Conservation (phyloP, 2,797 vertebrate genomes). For the Danio aesculapii region DNA sequence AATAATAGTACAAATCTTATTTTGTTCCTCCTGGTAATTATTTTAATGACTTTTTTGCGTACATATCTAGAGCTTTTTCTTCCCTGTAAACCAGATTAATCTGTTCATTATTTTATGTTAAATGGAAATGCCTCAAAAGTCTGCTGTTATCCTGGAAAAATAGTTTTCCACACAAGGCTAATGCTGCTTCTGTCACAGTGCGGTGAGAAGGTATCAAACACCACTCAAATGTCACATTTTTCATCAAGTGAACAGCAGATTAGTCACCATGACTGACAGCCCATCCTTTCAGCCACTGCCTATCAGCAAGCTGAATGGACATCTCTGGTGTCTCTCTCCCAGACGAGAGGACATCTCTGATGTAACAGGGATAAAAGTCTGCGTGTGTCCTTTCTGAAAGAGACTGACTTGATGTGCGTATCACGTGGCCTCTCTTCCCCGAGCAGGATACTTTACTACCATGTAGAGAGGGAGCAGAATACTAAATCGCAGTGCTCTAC, state of each 20-base stretch:
- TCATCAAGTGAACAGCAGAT: slow-evolving; percentile 39
- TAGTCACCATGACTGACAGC: slow-evolving; percentile 69
- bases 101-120: background rate
- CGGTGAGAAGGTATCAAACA: slow-evolving; percentile 56
- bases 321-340: slow-evolving; percentile 51
- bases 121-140: background rate
- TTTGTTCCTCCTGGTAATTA: background rate
- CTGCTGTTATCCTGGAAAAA: slow-evolving; percentile 37
- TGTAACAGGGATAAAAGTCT: slow-evolving; percentile 59
- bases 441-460: slow-evolving; percentile 30
- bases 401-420: slow-evolving; percentile 44
- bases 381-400: slow-evolving; percentile 48
- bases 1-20: background rate
- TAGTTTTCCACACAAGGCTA: slow-evolving; percentile 48
- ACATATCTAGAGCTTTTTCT: background rate
- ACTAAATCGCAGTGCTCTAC: slow-evolving; percentile 62
- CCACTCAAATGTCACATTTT: slow-evolving; percentile 64
- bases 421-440: slow-evolving; percentile 32
- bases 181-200: slow-evolving; percentile 39
- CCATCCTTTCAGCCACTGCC: slow-evolving; percentile 67
- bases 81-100: background rate
- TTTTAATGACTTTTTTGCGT: background rate
- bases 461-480: slow-evolving; percentile 57
- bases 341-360: slow-evolving; percentile 66
- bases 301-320: slow-evolving; percentile 65